Percentiles rank a stretch among this genome's conserved stretches.
Evolutionary conservation across 2,113 vertebrate species (phyloP).

Genomic region (Platycercus adscitus): DNA sequence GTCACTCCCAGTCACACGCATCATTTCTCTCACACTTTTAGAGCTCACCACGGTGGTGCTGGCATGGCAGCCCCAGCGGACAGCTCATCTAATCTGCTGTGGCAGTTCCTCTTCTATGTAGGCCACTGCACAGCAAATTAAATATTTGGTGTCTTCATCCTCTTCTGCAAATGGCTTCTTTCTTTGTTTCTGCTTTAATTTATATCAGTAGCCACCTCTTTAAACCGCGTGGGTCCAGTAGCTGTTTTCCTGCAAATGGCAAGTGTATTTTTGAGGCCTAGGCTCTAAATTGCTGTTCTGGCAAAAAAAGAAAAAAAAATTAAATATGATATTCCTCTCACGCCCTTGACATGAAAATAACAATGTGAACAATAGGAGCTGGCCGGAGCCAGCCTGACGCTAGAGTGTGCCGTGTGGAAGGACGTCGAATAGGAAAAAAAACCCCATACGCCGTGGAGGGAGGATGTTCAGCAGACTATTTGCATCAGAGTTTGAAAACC

Average conservation of each 20-base stretch:
- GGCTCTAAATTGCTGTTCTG: conserved; percentile 4
- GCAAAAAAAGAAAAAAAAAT: background rate
- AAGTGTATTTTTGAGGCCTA: conserved; percentile 34
- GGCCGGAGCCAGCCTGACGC: conserved; percentile 60
- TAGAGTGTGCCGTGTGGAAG: background rate
- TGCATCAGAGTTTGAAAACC: conserved; percentile 26
- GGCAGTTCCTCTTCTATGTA: conserved; percentile 37
- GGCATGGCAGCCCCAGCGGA: background rate
- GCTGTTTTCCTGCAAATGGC: background rate
- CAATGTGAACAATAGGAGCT: conserved; percentile 64
- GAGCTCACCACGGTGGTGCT: background rate
- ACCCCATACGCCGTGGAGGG: background rate
- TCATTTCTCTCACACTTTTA: conserved; percentile 7
- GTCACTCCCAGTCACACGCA: conserved; percentile 13
- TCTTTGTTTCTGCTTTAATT: background rate
- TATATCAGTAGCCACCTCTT: background rate
- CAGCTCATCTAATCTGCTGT: conserved; percentile 19
- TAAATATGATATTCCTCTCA: background rate
- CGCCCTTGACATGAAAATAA: conserved; percentile 58
- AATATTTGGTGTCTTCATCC: background rate
- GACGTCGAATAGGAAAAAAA: conserved; percentile 23
- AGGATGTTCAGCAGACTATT: conserved; percentile 64
- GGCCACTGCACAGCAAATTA: conserved; percentile 28
- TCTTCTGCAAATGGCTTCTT: background rate
- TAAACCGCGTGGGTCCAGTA: background rate